Percentiles rank a stretch among this genome's conserved stretches.
Conservation (phyloP, 2,797 vertebrate species). For the Argyrosomus regius region DNA sequence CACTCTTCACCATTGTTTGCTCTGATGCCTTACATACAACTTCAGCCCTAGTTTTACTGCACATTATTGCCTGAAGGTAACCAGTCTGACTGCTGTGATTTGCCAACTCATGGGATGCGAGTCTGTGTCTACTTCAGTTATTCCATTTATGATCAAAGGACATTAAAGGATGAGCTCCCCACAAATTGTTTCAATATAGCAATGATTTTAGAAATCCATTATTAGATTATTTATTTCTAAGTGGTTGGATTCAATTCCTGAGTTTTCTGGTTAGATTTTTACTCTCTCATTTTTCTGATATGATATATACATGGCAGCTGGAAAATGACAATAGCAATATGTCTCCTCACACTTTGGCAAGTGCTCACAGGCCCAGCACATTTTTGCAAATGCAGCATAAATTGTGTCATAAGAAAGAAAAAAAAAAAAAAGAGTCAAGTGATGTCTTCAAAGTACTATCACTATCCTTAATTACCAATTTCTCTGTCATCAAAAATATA, state of each 20-base stretch:
- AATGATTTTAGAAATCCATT: constrained; percentile 1
- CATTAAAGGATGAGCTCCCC: not conserved
- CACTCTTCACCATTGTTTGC: constrained; percentile 44
- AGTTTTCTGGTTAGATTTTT: constrained; percentile 20
- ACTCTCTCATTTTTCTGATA: not conserved
- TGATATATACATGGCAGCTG: constrained; percentile 24
- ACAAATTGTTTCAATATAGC: constrained; percentile 1
- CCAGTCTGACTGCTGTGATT: constrained; percentile 22
- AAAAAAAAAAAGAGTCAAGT: constrained; percentile 37
- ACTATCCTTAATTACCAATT: constrained; percentile 50
- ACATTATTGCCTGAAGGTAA: constrained; percentile 32
- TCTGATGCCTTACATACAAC: constrained; percentile 26
- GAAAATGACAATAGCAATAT: constrained; percentile 40
- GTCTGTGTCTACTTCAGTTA: constrained; percentile 15
- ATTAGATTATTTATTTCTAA: not conserved
- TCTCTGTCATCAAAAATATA: constrained; percentile 33
- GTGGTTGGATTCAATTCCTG: constrained; percentile 7
- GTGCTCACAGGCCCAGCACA: constrained; percentile 35
- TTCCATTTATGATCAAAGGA: constrained; percentile 30
- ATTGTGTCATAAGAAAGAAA: constrained; percentile 42
- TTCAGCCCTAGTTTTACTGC: constrained; percentile 9
- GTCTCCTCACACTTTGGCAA: constrained; percentile 43
- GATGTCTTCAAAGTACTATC: constrained; percentile 35
- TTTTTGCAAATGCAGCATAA: constrained; percentile 65
- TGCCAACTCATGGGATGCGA: constrained; percentile 30